Evolutionary conservation across 1,140 invertebrate genomes (phyloP).

Genomic region (Cyclargus thomasi): DNA sequence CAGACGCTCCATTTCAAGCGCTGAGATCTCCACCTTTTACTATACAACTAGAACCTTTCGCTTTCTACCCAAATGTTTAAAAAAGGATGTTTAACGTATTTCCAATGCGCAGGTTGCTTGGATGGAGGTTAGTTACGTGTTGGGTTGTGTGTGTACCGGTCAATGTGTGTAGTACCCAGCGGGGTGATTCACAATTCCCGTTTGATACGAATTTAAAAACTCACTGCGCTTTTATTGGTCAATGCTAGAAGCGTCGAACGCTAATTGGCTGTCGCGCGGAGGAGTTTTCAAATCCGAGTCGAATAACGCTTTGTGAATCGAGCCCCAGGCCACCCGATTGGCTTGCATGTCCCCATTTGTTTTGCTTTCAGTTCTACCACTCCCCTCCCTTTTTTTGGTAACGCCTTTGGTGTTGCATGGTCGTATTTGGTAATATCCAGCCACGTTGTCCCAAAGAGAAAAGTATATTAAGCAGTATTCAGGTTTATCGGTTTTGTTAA

Average conservation of each 20-base stretch:
- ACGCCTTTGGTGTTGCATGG: conserved; percentile 36
- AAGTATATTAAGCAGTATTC: background rate
- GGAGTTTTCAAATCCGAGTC: no score
- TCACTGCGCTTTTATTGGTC: no score
- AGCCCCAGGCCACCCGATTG: conserved; percentile 12
- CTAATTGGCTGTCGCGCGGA: no score
- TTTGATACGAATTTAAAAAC: no score
- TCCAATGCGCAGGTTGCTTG: conserved; percentile 73
- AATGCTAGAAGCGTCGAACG: no score
- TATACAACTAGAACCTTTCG: background rate
- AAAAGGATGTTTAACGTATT: conserved; percentile 43
- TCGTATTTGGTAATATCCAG: background rate
- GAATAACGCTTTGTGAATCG: no score
- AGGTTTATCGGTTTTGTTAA: background rate
- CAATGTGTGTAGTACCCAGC: conserved; percentile 26
- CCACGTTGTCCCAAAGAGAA: background rate
- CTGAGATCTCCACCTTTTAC: no score
- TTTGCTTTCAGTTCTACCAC: conserved; percentile 11
- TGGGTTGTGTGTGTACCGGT: conserved; percentile 33
- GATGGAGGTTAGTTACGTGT: conserved; percentile 73
- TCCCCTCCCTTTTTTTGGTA: conserved; percentile 3
- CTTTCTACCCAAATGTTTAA: background rate
- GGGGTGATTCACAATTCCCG: no score
- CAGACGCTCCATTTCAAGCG: no score
- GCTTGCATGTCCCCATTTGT: conserved; percentile 35